Percentiles rank a stretch among this genome's conserved stretches.
phyloP scores from a whole-genome alignment of 2,113 vertebrate species.

The Neomonachus schauinslandi region DNA sequence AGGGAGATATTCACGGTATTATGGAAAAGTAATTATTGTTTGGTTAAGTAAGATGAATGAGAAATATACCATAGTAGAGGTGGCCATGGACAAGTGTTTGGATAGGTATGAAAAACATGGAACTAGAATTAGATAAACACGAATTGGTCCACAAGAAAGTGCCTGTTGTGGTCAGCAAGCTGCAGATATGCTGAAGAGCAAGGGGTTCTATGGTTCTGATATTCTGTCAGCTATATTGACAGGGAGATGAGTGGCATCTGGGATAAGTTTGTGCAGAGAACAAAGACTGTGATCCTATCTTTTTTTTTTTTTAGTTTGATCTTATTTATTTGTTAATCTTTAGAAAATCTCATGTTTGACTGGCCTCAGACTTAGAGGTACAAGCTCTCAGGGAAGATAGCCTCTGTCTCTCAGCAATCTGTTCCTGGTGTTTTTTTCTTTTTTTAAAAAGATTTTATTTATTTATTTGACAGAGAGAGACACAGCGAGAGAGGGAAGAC shows the following conservation, averaged over 20 bases:
- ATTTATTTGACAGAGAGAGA: too few relatives aligned
- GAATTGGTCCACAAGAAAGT: background rate
- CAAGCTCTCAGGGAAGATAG: background rate
- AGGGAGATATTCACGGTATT: background rate
- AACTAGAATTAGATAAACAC: background rate
- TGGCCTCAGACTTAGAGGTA: background rate
- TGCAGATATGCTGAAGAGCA: background rate
- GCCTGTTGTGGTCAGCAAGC: background rate
- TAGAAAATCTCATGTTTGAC: background rate
- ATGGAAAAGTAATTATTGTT: background rate
- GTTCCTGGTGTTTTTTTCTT: background rate
- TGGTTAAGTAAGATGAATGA: background rate
- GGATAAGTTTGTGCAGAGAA: background rate
- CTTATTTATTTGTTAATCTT: background rate
- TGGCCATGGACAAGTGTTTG: background rate
- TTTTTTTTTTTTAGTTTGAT: background rate
- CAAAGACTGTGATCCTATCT: background rate
- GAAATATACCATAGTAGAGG: background rate
- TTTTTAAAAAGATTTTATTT: background rate
- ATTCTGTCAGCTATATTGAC: fast-evolving
- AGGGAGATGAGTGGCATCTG: background rate
- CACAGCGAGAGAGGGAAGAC: too few relatives aligned
- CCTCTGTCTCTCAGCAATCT: background rate
- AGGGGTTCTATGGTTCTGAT: background rate
- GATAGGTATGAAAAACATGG: background rate